phyloP scores from a whole-genome alignment of 1,140 invertebrate genomes.

The Drosophila lini region DNA sequence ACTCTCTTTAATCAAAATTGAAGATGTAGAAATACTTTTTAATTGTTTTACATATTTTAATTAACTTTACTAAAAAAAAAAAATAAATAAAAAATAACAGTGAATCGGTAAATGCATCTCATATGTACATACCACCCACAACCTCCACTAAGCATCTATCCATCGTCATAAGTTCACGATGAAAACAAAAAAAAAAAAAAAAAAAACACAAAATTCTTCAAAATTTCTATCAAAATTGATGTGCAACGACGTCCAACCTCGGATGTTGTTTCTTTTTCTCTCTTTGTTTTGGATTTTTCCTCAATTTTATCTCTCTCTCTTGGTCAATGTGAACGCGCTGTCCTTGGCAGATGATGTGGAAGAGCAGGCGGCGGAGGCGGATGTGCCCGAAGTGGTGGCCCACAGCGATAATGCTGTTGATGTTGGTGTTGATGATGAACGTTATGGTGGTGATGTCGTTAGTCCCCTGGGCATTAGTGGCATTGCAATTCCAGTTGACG shows the following conservation, averaged over 20 bases:
- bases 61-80: no score
- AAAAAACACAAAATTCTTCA: constrained; percentile 15
- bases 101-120: constrained; percentile 10
- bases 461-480: constrained; percentile 46
- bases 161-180: constrained; percentile 54
- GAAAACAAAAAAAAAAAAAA: not conserved
- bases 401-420: constrained; percentile 56
- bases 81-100: no score
- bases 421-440: constrained; percentile 54
- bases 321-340: constrained; percentile 38
- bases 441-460: constrained; percentile 39
- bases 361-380: constrained; percentile 62
- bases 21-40: not conserved
- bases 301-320: constrained; percentile 36
- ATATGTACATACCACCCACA: constrained; percentile 29
- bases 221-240: constrained; percentile 66
- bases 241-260: constrained; percentile 13
- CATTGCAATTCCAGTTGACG: constrained; percentile 58
- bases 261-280: constrained; percentile 62
- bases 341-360: constrained; percentile 67
- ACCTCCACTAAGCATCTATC: constrained; percentile 23
- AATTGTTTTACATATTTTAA: not conserved
- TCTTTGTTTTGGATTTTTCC: constrained; percentile 49
- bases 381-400: constrained; percentile 54
- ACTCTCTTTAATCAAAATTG: no score